Evolutionary conservation across 2,888 invertebrate genomes (phyloP).

Genomic region (Poecilobothrus nobilitatus): DNA sequence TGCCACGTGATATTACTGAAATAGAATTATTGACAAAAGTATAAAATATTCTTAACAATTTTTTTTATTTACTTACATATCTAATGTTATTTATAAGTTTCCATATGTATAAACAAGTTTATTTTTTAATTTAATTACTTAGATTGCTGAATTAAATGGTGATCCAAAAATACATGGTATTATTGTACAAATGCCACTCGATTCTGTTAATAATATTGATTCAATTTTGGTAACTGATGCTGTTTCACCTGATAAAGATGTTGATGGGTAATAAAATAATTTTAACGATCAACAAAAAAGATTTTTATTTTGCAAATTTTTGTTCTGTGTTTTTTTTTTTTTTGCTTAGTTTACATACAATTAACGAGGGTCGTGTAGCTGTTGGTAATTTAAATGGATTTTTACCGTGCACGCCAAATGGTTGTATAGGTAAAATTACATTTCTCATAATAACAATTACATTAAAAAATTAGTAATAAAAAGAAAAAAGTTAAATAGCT

Average conservation of each 20-base stretch:
- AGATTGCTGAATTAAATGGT: conserved; percentile 57
- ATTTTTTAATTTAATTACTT: conserved; percentile 12
- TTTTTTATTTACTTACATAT: conserved; percentile 1
- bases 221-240: conserved; percentile 78
- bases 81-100: neutral
- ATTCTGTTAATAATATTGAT: conserved; percentile 73
- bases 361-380: conserved; percentile 88
- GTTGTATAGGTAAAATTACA: conserved; percentile 67
- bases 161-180: conserved; percentile 85
- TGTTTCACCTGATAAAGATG: conserved; percentile 85
- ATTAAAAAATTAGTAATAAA: neutral
- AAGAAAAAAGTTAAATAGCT: neutral
- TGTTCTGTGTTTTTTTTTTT: neutral
- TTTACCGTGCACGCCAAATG: conserved; percentile 93
- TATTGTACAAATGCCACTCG: conserved; percentile 94
- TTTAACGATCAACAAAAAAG: conserved; percentile 16
- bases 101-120: too few species aligned
- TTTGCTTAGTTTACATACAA: conserved; percentile 63
- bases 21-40: conserved; percentile 47
- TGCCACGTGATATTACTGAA: conserved; percentile 75
- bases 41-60: conserved; percentile 16
- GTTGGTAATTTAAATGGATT: conserved; percentile 85
- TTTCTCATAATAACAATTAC: too few species aligned
- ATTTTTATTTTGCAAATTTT: too few species aligned
- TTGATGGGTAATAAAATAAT: conserved; percentile 68